A percentile compares a stretch with the other conserved stretches of the same genome.
phyloP scores from a whole-genome alignment of 2,888 invertebrate species.

The Conchocele bisecta region DNA sequence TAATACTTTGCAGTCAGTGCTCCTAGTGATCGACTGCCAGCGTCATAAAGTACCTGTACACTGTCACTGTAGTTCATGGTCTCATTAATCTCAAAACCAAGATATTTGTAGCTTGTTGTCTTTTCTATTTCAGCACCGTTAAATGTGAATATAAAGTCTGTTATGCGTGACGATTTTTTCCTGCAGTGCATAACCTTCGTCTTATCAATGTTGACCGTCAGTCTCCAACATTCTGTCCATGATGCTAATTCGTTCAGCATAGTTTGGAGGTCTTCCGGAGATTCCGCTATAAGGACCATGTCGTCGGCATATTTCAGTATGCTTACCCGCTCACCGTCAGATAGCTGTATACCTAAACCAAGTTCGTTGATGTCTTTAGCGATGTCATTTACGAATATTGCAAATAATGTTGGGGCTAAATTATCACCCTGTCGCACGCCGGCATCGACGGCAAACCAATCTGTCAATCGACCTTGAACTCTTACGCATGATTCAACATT shows the following conservation, averaged over 20 bases:
- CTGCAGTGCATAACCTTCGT: slow-evolving; percentile 9
- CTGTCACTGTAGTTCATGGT: not conserved
- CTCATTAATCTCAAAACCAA: not conserved
- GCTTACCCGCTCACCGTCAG: slow-evolving; percentile 2
- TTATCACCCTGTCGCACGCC: slow-evolving; percentile 11
- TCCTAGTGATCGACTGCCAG: slow-evolving; percentile 1
- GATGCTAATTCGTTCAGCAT: slow-evolving; percentile 1
- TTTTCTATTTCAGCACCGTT: not conserved
- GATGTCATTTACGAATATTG: slow-evolving; percentile 13
- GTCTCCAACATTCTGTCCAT: slow-evolving; percentile 5
- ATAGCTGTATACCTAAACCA: not conserved
- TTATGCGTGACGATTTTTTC: not conserved
- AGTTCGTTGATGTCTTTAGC: slow-evolving; percentile 8
- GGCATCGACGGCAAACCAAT: slow-evolving; percentile 18
- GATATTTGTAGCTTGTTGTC: not conserved
- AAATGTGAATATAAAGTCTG: not conserved
- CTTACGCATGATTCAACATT: slow-evolving; percentile 4
- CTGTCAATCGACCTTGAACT: not conserved
- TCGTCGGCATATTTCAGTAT: slow-evolving; percentile 6
- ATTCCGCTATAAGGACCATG: not conserved
- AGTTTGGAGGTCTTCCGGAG: not conserved
- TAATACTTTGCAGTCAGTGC: not conserved
- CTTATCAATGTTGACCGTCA: slow-evolving; percentile 1
- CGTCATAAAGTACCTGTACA: not conserved
- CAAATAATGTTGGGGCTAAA: slow-evolving; percentile 12